Percentiles rank a stretch among this genome's conserved stretches.
These are phyloP conservation scores for Chaetophractus vellerosus DNA, from an alignment of 2,797 vertebrate species.

Conservation along the genomic window DNA sequence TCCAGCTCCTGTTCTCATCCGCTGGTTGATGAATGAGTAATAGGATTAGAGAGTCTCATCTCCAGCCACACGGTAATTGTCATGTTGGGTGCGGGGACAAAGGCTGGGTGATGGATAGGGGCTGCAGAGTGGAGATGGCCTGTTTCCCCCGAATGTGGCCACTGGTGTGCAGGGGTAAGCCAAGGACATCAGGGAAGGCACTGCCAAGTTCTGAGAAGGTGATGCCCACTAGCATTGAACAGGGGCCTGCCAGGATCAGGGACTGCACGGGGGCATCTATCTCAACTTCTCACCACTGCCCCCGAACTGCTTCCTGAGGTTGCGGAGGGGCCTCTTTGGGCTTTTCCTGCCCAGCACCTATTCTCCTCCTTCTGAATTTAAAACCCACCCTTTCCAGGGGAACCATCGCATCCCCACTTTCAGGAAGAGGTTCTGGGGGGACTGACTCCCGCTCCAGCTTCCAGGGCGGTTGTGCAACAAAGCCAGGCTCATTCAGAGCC, in stretches of 20 bases:
- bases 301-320: background rate
- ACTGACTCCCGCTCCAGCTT: background rate
- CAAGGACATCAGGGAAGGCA: background rate
- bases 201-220: background rate
- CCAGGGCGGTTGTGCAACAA: background rate
- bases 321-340: background rate
- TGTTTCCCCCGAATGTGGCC: conserved; percentile 83
- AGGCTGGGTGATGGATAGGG: conserved; percentile 88
- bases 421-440: background rate
- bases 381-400: background rate
- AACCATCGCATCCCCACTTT: background rate
- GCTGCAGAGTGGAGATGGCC: conserved; percentile 84
- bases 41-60: conserved; percentile 95
- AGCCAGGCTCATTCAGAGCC: background rate
- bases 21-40: conserved; percentile 96
- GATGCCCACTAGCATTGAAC: background rate
- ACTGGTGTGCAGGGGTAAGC: background rate
- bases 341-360: background rate
- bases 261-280: accelerated
- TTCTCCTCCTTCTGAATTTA: background rate
- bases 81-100: conserved; percentile 91
- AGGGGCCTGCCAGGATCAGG: background rate
- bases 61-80: conserved; percentile 92
- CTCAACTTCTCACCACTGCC: background rate
- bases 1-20: conserved; percentile 92